These are phyloP conservation scores for Phrixothrix hirtus DNA, from an alignment of 2,888 invertebrate genomes.

Conservation along the genomic window DNA sequence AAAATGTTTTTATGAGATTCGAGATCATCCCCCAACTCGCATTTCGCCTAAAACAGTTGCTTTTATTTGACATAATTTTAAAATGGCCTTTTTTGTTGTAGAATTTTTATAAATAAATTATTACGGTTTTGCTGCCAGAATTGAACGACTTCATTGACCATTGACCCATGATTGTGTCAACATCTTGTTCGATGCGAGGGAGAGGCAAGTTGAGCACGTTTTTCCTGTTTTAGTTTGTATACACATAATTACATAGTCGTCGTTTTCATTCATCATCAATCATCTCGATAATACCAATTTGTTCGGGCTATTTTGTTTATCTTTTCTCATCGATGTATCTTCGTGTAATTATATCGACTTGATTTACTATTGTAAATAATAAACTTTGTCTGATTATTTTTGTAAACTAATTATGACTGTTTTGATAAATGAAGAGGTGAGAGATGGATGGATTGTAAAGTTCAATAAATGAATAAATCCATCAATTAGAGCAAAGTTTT, in stretches of 20 bases:
- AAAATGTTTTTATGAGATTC: no score
- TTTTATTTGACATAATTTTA: no score
- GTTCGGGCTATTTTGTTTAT: constrained; percentile 48
- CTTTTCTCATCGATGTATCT: constrained; percentile 49
- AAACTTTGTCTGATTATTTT: constrained; percentile 20
- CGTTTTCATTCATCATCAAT: constrained; percentile 55
- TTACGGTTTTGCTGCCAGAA: no score
- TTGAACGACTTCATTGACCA: constrained; percentile 54
- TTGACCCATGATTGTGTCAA: constrained; percentile 52
- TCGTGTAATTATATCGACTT: constrained; percentile 23
- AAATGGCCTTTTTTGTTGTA: no score
- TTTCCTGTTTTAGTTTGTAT: constrained; percentile 40
- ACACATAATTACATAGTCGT: constrained; percentile 55
- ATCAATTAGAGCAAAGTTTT: neutral
- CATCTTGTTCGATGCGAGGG: constrained; percentile 48
- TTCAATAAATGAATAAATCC: no score
- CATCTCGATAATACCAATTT: constrained; percentile 55
- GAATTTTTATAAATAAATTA: no score
- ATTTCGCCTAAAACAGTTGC: no score
- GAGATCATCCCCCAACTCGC: no score
- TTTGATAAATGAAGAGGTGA: no score
- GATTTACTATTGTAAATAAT: constrained; percentile 24
- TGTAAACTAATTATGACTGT: no score
- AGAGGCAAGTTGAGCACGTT: constrained; percentile 48
- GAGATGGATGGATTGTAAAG: no score